Percentiles rank a stretch among this genome's conserved stretches.
These are phyloP conservation scores for Podiceps cristatus DNA, from an alignment of 2,113 vertebrate species.

Conservation along the genomic window DNA sequence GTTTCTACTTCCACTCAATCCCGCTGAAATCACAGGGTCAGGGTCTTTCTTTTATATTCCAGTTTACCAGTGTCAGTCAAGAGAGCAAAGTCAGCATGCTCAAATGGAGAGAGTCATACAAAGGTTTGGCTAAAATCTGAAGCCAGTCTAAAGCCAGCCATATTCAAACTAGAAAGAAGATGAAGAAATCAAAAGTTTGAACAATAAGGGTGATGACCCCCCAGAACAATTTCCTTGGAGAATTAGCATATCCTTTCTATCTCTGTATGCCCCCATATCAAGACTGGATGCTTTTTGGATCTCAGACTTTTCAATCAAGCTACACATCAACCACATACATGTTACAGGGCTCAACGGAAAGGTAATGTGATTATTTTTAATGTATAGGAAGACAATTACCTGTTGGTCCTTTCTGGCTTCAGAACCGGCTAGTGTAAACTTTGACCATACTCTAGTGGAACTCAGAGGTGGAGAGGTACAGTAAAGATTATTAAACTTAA, in stretches of 20 bases:
- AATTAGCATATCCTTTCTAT: neutral
- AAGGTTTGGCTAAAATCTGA: neutral
- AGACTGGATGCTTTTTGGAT: neutral
- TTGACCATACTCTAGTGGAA: neutral
- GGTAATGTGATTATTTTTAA: neutral
- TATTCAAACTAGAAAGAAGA: neutral
- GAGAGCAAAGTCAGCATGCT: neutral
- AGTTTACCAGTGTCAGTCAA: neutral
- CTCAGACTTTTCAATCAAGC: accelerated
- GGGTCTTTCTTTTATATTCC: neutral
- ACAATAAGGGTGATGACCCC: neutral
- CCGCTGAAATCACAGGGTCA: slow-evolving; percentile 38
- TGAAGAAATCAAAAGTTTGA: neutral
- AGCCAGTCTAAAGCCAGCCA: neutral
- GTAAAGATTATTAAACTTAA: neutral
- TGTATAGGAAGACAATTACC: neutral
- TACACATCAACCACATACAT: neutral
- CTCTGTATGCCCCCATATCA: neutral
- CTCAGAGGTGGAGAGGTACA: neutral
- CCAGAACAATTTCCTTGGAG: neutral
- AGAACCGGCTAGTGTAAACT: neutral
- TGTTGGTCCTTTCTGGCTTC: neutral
- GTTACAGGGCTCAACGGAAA: neutral
- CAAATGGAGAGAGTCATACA: neutral
- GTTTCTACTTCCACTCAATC: slow-evolving; percentile 51